Percentiles rank a stretch among this genome's conserved stretches.
These are phyloP conservation scores for Poeciliopsis paucimaculata DNA, from an alignment of 2,797 vertebrate genomes.

Conservation along the genomic window DNA sequence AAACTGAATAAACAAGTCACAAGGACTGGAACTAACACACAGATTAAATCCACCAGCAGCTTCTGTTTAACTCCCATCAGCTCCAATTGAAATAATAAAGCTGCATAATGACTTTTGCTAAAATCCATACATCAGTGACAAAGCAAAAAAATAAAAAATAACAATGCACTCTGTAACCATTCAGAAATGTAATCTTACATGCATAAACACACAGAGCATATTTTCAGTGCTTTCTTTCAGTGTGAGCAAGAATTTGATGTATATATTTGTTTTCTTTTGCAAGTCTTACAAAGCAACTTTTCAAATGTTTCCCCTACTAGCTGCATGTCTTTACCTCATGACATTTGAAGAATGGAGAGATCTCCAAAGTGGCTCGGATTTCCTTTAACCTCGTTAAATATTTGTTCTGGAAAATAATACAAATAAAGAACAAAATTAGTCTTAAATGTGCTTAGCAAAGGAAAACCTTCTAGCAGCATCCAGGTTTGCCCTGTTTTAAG, in stretches of 20 bases:
- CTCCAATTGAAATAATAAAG: background rate
- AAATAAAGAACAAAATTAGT: slow-evolving; percentile 12
- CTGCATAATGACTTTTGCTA: background rate
- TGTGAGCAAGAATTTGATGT: background rate
- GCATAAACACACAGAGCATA: background rate
- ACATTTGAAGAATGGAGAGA: slow-evolving; percentile 91
- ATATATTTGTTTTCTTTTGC: background rate
- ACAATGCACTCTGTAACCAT: background rate
- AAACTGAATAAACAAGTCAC: background rate
- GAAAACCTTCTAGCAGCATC: background rate
- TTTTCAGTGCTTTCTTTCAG: background rate
- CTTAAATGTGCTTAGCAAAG: background rate
- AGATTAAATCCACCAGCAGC: background rate
- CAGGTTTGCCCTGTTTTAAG: background rate
- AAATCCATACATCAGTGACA: background rate
- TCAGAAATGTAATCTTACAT: background rate
- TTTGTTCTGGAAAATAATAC: slow-evolving; percentile 75
- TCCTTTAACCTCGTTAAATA: slow-evolving; percentile 90
- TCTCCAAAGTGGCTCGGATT: slow-evolving; percentile 87
- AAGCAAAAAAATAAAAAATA: background rate
- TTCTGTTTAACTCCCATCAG: background rate
- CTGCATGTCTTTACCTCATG: slow-evolving; percentile 87
- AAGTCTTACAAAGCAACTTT: background rate
- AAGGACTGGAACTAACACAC: background rate
- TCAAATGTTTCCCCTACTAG: background rate